These are phyloP conservation scores for Sylvilagus bachmani DNA, from an alignment of 2,113 vertebrate genomes.

Conservation along the genomic window DNA sequence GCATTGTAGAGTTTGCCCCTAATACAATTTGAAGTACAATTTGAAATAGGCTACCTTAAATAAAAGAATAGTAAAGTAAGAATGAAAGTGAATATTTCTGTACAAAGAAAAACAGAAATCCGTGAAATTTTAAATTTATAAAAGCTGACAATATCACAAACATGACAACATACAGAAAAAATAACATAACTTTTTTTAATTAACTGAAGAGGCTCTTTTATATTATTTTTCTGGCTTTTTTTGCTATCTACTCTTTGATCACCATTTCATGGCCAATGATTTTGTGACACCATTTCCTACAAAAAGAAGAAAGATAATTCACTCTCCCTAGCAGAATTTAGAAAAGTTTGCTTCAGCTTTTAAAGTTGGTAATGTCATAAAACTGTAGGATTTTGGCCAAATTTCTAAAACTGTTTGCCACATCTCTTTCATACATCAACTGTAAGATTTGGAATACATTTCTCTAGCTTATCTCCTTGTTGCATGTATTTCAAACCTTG, in stretches of 20 bases:
- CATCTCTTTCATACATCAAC: not conserved
- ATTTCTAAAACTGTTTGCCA: not conserved
- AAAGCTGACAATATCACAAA: not conserved
- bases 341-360: not conserved
- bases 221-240: not conserved
- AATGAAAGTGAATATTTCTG: not conserved
- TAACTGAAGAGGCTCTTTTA: not conserved
- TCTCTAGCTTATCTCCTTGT: not conserved
- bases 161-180: not conserved
- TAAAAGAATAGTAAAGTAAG: not conserved
- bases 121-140: not conserved
- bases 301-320: not conserved
- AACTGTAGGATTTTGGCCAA: not conserved
- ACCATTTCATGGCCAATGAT: not conserved
- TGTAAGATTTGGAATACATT: not conserved
- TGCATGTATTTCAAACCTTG: not conserved
- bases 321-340: not conserved
- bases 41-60: not conserved
- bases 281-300: not conserved
- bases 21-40: not conserved
- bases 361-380: not conserved
- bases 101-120: not conserved
- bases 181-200: slow-evolving; percentile 36
- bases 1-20: not conserved
- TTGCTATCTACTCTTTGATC: not conserved